Evolutionary conservation across 2,797 vertebrate genomes (phyloP).

Genomic region (Cygnus olor): DNA sequence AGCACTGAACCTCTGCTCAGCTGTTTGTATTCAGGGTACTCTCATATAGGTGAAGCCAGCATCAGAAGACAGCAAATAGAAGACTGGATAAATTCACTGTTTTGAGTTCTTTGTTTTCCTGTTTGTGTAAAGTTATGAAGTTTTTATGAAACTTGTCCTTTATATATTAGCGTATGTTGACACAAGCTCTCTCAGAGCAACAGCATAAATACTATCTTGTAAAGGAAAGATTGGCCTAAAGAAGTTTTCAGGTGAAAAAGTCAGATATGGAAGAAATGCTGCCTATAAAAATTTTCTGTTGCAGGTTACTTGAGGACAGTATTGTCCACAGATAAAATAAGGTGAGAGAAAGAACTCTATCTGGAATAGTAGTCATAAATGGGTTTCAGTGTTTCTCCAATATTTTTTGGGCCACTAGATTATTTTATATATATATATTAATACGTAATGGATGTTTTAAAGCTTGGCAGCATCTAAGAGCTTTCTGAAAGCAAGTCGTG

Average conservation of each 20-base stretch:
- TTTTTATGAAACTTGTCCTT: not conserved
- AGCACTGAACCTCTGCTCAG: not conserved
- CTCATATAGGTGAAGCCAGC: not conserved
- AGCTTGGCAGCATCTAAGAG: not conserved
- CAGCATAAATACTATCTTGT: not conserved
- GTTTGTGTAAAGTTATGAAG: not conserved
- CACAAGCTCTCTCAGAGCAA: not conserved
- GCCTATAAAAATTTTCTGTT: not conserved
- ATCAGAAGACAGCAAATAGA: not conserved
- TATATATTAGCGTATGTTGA: not conserved
- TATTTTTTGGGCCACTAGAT: not conserved
- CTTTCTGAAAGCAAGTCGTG: not conserved
- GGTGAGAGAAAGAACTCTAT: not conserved
- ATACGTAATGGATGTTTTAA: not conserved
- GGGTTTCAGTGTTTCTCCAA: not conserved
- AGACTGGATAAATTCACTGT: not conserved
- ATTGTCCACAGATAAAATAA: not conserved
- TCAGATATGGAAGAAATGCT: not conserved
- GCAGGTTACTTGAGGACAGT: not conserved
- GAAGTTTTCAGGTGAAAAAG: not conserved
- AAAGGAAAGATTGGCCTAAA: not conserved
- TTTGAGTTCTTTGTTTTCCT: not conserved
- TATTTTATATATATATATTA: no score
- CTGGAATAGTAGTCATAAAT: not conserved
- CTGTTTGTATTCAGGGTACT: not conserved